phyloP scores from a whole-genome alignment of 2,113 vertebrate genomes.

The Bos indicus region DNA sequence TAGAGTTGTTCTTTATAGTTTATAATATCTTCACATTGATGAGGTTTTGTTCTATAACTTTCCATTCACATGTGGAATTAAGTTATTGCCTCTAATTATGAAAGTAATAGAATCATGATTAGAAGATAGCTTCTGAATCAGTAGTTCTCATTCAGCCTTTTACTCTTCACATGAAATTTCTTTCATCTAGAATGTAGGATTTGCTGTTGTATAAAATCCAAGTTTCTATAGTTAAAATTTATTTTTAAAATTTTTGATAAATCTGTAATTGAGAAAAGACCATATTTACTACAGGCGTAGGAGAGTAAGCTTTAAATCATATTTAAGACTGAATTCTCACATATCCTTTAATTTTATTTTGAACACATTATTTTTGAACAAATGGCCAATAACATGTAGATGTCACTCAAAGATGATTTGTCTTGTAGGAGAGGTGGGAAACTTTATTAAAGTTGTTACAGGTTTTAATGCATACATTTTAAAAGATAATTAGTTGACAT shows the following conservation, averaged over 20 bases:
- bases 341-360: neutral
- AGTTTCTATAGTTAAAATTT: neutral
- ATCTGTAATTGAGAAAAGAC: neutral
- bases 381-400: neutral
- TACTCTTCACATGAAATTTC: neutral
- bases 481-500: neutral
- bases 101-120: neutral
- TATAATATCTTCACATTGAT: neutral
- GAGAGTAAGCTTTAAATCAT: neutral
- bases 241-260: neutral
- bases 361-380: neutral
- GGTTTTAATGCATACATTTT: neutral
- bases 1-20: neutral
- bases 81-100: neutral
- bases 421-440: neutral
- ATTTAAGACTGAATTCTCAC: neutral
- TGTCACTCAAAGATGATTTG: neutral
- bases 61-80: neutral
- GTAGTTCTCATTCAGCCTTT: neutral
- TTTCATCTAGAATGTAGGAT: neutral
- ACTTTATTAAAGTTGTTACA: neutral
- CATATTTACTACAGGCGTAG: neutral
- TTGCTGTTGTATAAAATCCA: neutral
- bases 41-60: neutral
- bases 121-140: neutral